Percentiles rank a stretch among this genome's conserved stretches.
Conservation (phyloP, 2,888 invertebrate species). For the Hylaea fasciaria region DNA sequence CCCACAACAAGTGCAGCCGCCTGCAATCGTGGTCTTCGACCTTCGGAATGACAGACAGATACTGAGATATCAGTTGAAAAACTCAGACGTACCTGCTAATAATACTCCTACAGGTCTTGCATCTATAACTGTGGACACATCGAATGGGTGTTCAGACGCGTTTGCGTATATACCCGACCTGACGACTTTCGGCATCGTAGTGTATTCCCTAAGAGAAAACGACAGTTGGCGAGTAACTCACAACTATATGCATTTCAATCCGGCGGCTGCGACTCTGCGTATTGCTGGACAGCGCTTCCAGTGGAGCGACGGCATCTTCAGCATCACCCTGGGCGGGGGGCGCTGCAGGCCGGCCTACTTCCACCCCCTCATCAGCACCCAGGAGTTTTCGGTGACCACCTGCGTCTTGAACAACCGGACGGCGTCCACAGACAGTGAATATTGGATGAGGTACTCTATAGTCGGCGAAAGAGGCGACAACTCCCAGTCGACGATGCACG, state of each 20-base stretch:
- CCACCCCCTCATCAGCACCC: slow-evolving; percentile 90
- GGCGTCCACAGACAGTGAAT: slow-evolving; percentile 51
- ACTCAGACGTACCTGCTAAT: slow-evolving; percentile 63
- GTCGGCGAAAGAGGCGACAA: slow-evolving; percentile 86
- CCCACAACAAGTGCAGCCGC: slow-evolving; percentile 80
- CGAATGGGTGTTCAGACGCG: slow-evolving; percentile 85
- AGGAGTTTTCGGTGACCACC: slow-evolving; percentile 89
- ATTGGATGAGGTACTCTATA: slow-evolving; percentile 54
- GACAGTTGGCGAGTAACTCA: slow-evolving; percentile 90
- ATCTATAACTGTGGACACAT: slow-evolving; percentile 88
- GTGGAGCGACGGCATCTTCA: slow-evolving; percentile 93
- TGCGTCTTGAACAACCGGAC: slow-evolving; percentile 80
- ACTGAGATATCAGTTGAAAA: slow-evolving; percentile 82
- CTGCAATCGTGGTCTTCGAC: slow-evolving; percentile 88
- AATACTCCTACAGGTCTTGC: slow-evolving; percentile 84
- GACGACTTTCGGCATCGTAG: slow-evolving; percentile 85
- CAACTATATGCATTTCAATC: slow-evolving; percentile 90
- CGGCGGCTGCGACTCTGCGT: slow-evolving; percentile 87
- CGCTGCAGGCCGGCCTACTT: slow-evolving; percentile 88
- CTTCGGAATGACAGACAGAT: slow-evolving; percentile 86
- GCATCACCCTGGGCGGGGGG: slow-evolving; percentile 85
- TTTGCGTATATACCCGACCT: slow-evolving; percentile 90
- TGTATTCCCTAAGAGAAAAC: slow-evolving; percentile 85
- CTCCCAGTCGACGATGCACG: slow-evolving; percentile 89
- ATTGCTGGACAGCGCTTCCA: slow-evolving; percentile 89